phyloP scores from a whole-genome alignment of 2,113 vertebrate species.

The Caloenas nicobarica region DNA sequence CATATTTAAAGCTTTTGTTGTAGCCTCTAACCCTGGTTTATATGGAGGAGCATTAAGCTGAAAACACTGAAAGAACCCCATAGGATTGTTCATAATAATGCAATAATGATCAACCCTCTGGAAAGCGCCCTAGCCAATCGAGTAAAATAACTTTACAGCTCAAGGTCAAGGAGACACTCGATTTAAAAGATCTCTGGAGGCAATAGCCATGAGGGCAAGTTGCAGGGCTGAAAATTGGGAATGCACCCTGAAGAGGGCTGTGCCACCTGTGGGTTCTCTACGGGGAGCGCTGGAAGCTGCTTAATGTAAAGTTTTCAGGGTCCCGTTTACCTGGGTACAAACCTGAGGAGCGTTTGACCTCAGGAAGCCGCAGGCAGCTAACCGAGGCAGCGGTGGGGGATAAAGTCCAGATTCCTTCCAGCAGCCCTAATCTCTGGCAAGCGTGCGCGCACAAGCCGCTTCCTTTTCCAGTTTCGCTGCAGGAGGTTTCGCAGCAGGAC shows the following conservation, averaged over 20 bases:
- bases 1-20: background rate
- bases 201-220: background rate
- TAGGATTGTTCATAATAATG: background rate
- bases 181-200: background rate
- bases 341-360: background rate
- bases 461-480: background rate
- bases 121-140: background rate
- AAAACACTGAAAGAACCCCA: background rate
- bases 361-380: background rate
- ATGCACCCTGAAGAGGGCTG: background rate
- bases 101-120: background rate
- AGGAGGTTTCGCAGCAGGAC: background rate
- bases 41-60: background rate
- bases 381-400: background rate
- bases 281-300: background rate
- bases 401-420: conserved; percentile 55
- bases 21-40: background rate
- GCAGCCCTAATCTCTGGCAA: conserved; percentile 17
- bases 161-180: background rate
- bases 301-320: background rate
- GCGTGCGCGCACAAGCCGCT: background rate
- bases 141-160: background rate
- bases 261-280: background rate
- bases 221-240: background rate
- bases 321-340: background rate